Evolutionary conservation across 2,797 vertebrate genomes (phyloP).

Genomic region (Chelmon rostratus): DNA sequence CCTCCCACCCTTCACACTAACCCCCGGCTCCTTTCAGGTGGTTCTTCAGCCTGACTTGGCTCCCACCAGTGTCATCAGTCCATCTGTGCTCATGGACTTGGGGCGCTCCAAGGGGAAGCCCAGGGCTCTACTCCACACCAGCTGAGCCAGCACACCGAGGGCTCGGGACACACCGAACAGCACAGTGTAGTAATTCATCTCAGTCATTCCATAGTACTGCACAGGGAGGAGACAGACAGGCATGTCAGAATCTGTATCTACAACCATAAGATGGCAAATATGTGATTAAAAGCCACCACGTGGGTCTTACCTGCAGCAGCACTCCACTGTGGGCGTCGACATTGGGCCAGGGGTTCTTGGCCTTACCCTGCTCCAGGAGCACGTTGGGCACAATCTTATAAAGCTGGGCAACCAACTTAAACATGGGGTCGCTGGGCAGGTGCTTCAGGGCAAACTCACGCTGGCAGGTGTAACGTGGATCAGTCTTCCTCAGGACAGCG

Average conservation of each 20-base stretch:
- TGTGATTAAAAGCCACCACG: neutral
- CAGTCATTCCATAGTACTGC: slow-evolving; percentile 97
- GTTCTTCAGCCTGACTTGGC: slow-evolving; percentile 89
- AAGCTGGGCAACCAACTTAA: slow-evolving; percentile 95
- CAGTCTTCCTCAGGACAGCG: slow-evolving; percentile 96
- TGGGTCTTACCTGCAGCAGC: slow-evolving; percentile 91
- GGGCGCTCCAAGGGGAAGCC: slow-evolving; percentile 96
- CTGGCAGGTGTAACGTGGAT: slow-evolving; percentile 96
- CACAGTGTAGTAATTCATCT: slow-evolving; percentile 99
- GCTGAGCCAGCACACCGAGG: slow-evolving; percentile 93
- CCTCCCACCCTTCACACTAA: slow-evolving; percentile 71
- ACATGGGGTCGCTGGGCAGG: slow-evolving; percentile 95
- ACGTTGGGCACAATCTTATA: slow-evolving; percentile 98
- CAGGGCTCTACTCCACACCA: slow-evolving; percentile 96
- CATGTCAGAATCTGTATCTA: neutral
- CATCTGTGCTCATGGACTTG: slow-evolving; percentile 98
- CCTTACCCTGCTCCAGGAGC: slow-evolving; percentile 97
- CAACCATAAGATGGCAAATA: neutral
- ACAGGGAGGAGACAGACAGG: slow-evolving; percentile 16
- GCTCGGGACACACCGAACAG: slow-evolving; percentile 96
- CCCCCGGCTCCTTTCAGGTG: slow-evolving; percentile 56
- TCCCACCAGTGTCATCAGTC: slow-evolving; percentile 93
- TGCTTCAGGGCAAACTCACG: slow-evolving; percentile 97
- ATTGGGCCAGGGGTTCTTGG: slow-evolving; percentile 99
- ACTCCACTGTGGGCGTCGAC: slow-evolving; percentile 98